These are phyloP conservation scores for Istiophorus platypterus DNA, from an alignment of 2,113 vertebrate species.

Conservation along the genomic window DNA sequence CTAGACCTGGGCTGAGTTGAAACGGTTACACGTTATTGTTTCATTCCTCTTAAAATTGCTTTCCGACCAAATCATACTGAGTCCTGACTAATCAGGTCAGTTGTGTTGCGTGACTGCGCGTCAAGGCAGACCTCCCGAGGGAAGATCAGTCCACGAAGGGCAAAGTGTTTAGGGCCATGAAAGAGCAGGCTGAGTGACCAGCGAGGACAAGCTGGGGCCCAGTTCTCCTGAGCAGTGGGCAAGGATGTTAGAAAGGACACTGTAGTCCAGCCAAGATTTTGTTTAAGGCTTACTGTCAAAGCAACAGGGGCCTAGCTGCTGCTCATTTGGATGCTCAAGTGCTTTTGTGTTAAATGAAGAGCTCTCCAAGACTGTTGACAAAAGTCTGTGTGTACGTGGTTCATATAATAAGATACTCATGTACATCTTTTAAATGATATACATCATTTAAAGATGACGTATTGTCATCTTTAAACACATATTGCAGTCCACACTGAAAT, in stretches of 20 bases:
- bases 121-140: constrained; percentile 24
- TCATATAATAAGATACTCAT: constrained; percentile 25
- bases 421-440: constrained; percentile 19
- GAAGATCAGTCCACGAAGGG: constrained; percentile 35
- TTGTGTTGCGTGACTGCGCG: constrained; percentile 35
- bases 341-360: constrained; percentile 49
- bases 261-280: background rate
- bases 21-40: constrained; percentile 24
- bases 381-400: background rate
- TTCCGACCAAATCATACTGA: constrained; percentile 23
- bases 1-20: constrained; percentile 11
- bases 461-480: too few relatives aligned
- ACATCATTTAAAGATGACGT: too few relatives aligned
- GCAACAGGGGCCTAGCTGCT: constrained; percentile 25
- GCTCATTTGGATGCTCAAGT: constrained; percentile 31
- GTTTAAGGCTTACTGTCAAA: constrained; percentile 27
- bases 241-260: constrained; percentile 31
- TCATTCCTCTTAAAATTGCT: constrained; percentile 28
- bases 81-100: constrained; percentile 31
- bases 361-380: constrained; percentile 34
- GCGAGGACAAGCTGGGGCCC: background rate
- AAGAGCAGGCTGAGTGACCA: background rate
- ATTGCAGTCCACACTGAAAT: background rate
- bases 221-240: background rate
- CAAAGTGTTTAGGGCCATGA: constrained; percentile 21